Base-by-base conservation (phyloP, 2,888 invertebrate genomes). In the Acanthosepion pharaonis region DNA sequence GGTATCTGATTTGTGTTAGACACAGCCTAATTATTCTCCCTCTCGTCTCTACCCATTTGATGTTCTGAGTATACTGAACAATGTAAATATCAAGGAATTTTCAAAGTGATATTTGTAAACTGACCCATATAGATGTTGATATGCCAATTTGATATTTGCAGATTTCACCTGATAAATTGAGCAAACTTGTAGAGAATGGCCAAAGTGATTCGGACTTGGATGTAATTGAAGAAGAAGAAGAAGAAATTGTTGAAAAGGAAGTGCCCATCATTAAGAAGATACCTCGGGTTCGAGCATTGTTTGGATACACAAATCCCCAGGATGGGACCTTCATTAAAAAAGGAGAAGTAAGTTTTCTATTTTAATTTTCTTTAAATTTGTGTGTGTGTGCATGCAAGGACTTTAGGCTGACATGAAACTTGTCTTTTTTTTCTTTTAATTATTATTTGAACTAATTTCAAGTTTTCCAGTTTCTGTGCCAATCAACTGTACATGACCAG, bases 211-310 rank as follows among this genome's bases (percentile, higher is more conserved):
- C 96, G 92, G 96, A 95, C 28, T 96, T 97, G 91, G 96, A 96
- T 48, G 99, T 99, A 96, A 98, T 99, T 28, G 99, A 98, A 98
- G 99, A 99, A 96, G 99, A 98, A 0, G 95, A 95, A 48, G 99
- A 99, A 97, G 98, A 98, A 93, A 98, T 99, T 25, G 99, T 99
- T 96, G 98, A 99, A 96, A 98, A 98, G 95, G 98, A 98, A n/a
- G 98, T 99, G 0, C 98, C 98, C 0, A 99, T 99, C 97, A 99
- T 99, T 96, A 98, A 98, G 95, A 98, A 98, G 96, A 98, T 99
- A 42, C 99, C 99, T 0, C 99, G 99, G 98, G 99, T 98, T 94
- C 97, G 97, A 95, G 98, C 98, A 23, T 98, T 99, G 94, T 99
- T 99, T 98, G 98, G 98, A 28, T 99, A 99, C 98, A 98, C 98